These are phyloP conservation scores for Xiphorhynchus erythropygius DNA, from an alignment of 2,797 vertebrate species.

Conservation along the genomic window DNA sequence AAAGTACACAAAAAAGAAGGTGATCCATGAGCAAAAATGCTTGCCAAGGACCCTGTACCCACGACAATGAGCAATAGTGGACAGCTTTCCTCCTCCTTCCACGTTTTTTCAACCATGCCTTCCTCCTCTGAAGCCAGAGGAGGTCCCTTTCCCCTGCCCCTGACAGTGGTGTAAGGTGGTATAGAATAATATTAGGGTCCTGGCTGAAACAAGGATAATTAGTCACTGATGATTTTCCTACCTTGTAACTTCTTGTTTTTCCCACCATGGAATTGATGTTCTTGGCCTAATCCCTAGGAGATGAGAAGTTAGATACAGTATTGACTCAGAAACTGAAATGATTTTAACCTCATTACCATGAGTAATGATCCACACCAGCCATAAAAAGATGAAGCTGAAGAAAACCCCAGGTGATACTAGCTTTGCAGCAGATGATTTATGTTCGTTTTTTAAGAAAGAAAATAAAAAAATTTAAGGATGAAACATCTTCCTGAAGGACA, in stretches of 20 bases:
- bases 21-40: neutral
- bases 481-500: neutral
- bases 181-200: neutral
- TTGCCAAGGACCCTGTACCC: rapidly evolving
- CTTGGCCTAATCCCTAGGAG: neutral
- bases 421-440: neutral
- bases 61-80: neutral
- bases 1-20: neutral
- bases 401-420: neutral
- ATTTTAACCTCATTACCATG: neutral
- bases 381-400: neutral
- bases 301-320: neutral
- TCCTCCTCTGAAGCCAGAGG: neutral
- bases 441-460: neutral
- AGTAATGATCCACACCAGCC: neutral
- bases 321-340: neutral
- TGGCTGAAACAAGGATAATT: neutral
- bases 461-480: neutral
- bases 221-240: neutral
- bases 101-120: neutral
- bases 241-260: neutral
- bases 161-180: neutral
- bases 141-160: neutral
- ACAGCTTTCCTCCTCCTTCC: no score
- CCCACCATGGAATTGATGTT: neutral